A percentile compares a stretch with the other conserved stretches of the same genome.
Conservation (phyloP, 1,140 invertebrate species). For the Acromyrmex heyeri region DNA sequence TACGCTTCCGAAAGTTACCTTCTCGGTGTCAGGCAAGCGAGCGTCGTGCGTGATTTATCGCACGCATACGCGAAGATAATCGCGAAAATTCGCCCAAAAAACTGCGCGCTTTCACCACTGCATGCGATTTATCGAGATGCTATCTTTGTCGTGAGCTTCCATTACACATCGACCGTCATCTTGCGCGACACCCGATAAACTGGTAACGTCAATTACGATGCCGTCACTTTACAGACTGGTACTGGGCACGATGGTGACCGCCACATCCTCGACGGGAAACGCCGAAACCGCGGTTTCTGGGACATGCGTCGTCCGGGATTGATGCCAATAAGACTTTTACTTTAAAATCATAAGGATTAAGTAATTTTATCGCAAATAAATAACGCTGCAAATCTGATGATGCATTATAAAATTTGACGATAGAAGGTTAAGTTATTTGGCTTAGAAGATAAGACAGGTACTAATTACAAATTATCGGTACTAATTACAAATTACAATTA, state of each 20-base stretch:
- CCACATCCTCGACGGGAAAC: constrained; percentile 63
- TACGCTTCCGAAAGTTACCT: constrained; percentile 65
- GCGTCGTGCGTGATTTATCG: constrained; percentile 63
- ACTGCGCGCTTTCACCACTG: constrained; percentile 61
- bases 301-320: constrained; percentile 22
- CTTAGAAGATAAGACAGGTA: background rate
- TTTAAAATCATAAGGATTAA: background rate
- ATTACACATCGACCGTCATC: constrained; percentile 57
- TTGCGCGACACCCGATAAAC: constrained; percentile 57
- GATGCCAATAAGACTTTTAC: constrained; percentile 11
- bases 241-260: background rate
- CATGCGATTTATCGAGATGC: constrained; percentile 37
- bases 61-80: constrained; percentile 33
- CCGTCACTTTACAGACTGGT: constrained; percentile 1
- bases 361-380: background rate
- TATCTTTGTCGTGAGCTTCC: constrained; percentile 65
- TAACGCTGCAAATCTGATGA: background rate
- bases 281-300: constrained; percentile 56
- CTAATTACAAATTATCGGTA: background rate
- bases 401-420: background rate
- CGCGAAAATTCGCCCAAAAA: constrained; percentile 63
- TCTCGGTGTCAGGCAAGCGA: constrained; percentile 5
- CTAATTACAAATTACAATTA: background rate
- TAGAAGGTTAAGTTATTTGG: too few species aligned
- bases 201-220: constrained; percentile 61